A percentile compares a stretch with the other conserved stretches of the same genome.
phyloP scores from a whole-genome alignment of 2,888 invertebrate genomes.

The Phengaris arion region DNA sequence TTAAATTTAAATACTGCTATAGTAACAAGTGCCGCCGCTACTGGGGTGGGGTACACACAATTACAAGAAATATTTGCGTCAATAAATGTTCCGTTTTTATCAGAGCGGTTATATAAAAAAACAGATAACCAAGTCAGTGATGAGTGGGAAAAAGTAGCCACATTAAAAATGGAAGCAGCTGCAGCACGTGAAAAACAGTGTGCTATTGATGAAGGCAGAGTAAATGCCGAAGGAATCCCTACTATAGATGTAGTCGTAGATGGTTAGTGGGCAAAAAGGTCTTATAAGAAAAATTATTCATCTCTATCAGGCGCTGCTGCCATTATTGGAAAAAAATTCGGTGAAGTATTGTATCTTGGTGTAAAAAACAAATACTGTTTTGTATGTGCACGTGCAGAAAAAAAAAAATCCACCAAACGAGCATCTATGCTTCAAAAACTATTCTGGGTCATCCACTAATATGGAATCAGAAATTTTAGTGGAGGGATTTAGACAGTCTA shows the following conservation, averaged over 20 bases:
- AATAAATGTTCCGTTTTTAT: too few species aligned
- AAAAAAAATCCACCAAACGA: neutral
- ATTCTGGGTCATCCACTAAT: neutral
- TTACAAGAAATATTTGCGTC: too few species aligned
- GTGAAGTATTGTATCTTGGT: constrained; percentile 1
- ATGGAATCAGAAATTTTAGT: constrained; percentile 15
- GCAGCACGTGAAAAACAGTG: neutral
- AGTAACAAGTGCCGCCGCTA: too few species aligned
- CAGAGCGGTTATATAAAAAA: too few species aligned
- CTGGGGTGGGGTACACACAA: too few species aligned
- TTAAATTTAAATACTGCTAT: too few species aligned
- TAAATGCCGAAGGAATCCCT: neutral
- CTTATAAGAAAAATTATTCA: too few species aligned
- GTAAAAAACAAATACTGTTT: constrained; percentile 6
- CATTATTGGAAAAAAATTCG: constrained; percentile 10
- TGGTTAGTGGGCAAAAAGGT: neutral
- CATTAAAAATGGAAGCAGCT: neutral
- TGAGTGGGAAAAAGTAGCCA: neutral
- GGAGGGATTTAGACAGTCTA: constrained; percentile 6
- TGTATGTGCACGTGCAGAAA: neutral
- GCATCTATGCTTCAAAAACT: constrained; percentile 18
- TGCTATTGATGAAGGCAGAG: neutral
- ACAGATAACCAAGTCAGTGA: too few species aligned
- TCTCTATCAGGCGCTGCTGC: neutral
- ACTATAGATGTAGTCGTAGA: constrained; percentile 2